These are phyloP conservation scores for Vollenhovia emeryi DNA, from an alignment of 1,140 invertebrate species.

Conservation along the genomic window DNA sequence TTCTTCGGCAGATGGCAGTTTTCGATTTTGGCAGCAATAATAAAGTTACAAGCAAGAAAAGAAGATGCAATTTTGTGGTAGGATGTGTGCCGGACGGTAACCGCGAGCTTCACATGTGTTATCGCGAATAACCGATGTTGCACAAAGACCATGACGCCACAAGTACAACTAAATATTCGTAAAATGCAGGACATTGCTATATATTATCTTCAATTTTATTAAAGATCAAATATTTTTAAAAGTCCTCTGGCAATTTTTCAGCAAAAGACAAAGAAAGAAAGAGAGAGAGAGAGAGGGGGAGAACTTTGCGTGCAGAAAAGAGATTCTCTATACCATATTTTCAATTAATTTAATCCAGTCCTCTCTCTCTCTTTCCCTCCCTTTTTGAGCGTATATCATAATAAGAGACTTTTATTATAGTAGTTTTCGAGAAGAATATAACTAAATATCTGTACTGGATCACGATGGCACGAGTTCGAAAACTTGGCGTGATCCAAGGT, in stretches of 20 bases:
- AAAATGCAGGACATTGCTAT: not conserved
- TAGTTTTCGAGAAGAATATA: constrained; percentile 5
- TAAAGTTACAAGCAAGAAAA: constrained; percentile 51
- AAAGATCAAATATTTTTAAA: not conserved
- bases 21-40: constrained; percentile 57
- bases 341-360: not conserved
- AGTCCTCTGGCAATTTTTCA: not conserved
- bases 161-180: constrained; percentile 36
- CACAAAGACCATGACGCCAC: not conserved
- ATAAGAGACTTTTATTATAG: not conserved
- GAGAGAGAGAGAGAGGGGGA: not conserved
- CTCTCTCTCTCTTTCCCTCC: not conserved
- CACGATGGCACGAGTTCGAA: constrained; percentile 34
- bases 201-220: not conserved
- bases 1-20: constrained; percentile 53
- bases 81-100: constrained; percentile 22
- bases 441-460: constrained; percentile 36
- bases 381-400: not conserved
- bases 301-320: not conserved
- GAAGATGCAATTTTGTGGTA: constrained; percentile 43
- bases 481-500: constrained; percentile 77
- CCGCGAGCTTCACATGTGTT: constrained; percentile 42
- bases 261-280: not conserved
- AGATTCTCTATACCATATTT: not conserved
- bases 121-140: constrained; percentile 18